Evolutionary conservation across 2,888 invertebrate species (phyloP), one percentile per base, ranked within the genome.

Genomic region (Theretra japonica): DNA sequence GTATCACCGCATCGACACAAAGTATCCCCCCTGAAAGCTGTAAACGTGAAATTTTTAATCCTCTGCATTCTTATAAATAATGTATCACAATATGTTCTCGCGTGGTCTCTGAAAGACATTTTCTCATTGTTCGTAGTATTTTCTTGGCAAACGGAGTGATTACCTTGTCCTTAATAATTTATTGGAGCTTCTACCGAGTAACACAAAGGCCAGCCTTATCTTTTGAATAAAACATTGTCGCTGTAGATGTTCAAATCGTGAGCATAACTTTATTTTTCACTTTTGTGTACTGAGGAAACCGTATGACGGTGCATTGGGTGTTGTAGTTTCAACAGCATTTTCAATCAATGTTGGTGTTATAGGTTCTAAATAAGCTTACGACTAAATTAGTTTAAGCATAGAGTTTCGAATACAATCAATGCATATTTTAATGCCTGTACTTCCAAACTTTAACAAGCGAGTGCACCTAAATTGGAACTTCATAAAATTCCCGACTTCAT

Each of bases 131-230:
- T 83, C 79, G 80, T 81, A 82, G 84, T 84, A 84, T 86, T 87
- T 86, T 87, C 84, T 65, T 86, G 81, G 84, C 86, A 86, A 90
- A 88, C 87, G 82, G 88, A 90, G 87, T 89, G 89, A 92, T 92
- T 89, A 90, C 88, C 85, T 88, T 86, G 85, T 86, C 82, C 82
- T 90, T 87, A 90, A 89, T 91, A 90, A 90, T 91, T 89, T 90
- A 91, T 91, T 88, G 86, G 84, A 84, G 86, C 86, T 88, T 83
- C 87, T 89, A 88, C 85, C 85, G 84, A 89, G 88, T 84, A 88
- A 88, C 88, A 88, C 90, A 89, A 88, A 91, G 90, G 88, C 88
- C 88, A 88, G 89, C 86, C 85, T 88, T 88, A 87, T 86, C 86
- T 87, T 76, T 80, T 92, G 90, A 91, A 92, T 92, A 91, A 92